These are phyloP conservation scores for Zoroaster sp. DNA, from an alignment of 53 echinoderm and acorn worm genomes.

Conservation along the genomic window DNA sequence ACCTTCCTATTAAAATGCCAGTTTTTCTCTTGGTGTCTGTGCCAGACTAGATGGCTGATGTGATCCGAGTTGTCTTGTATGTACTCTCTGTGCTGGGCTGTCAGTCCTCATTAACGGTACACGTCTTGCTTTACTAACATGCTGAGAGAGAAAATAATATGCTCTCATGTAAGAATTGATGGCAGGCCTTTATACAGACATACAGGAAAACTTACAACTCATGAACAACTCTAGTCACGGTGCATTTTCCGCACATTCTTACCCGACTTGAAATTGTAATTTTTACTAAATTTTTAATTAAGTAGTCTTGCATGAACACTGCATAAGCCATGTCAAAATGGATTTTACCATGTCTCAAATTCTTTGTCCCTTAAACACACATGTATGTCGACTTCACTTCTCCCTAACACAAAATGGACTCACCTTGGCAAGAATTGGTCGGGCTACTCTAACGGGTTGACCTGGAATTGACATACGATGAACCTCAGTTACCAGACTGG, in stretches of 20 bases:
- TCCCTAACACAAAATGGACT: too few relatives aligned
- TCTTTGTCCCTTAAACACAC: too few relatives aligned
- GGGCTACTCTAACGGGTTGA: conserved; percentile 6
- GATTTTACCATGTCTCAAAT: too few relatives aligned
- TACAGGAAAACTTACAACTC: too few relatives aligned
- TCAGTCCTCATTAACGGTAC: not conserved
- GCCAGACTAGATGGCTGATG: not conserved
- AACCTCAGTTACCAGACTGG: conserved; percentile 43
- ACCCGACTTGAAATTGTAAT: too few relatives aligned
- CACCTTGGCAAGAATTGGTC: conserved; percentile 43
- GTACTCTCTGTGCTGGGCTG: not conserved
- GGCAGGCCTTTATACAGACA: too few relatives aligned
- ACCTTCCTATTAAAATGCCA: not conserved
- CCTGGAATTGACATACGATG: conserved; percentile 36
- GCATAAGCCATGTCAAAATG: too few relatives aligned
- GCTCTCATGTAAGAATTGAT: too few relatives aligned
- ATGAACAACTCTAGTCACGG: too few relatives aligned
- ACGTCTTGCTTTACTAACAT: conserved; percentile 9
- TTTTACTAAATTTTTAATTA: too few relatives aligned
- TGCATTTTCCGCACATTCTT: not conserved
- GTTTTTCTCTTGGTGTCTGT: conserved; percentile 11
- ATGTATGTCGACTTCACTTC: too few relatives aligned
- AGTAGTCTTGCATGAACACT: too few relatives aligned
- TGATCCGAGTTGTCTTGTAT: not conserved
- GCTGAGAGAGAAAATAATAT: not conserved